These are phyloP conservation scores for Drosophila funebris DNA, from an alignment of 1,140 invertebrate species.

Conservation along the genomic window DNA sequence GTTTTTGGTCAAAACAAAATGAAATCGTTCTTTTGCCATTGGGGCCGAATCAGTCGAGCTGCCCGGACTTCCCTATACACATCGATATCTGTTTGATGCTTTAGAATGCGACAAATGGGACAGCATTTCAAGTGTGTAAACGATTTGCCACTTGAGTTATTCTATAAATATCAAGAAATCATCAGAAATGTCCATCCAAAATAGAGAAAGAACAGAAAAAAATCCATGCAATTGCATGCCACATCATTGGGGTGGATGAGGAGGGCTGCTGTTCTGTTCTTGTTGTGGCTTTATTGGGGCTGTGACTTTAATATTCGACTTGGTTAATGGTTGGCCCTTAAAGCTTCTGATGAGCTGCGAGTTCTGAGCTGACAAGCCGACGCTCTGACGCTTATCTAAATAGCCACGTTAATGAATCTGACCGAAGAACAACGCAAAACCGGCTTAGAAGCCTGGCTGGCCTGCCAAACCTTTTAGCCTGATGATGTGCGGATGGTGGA, in stretches of 20 bases:
- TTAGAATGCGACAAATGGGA: conserved; percentile 69
- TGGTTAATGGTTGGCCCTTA: conserved; percentile 33
- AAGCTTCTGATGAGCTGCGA: conserved; percentile 21
- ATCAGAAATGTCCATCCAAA: conserved; percentile 51
- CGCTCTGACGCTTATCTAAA: conserved; percentile 73
- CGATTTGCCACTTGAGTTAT: conserved; percentile 83
- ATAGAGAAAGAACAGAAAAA: neutral
- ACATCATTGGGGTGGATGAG: neutral
- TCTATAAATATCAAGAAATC: conserved; percentile 79
- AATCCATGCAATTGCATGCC: conserved; percentile 26
- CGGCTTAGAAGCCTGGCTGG: conserved; percentile 50
- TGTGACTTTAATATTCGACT: conserved; percentile 62
- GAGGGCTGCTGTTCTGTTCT: no score
- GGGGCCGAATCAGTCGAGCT: neutral
- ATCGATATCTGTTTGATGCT: conserved; percentile 47
- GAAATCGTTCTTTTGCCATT: conserved; percentile 65
- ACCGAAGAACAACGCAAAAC: conserved; percentile 69
- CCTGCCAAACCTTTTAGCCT: conserved; percentile 67
- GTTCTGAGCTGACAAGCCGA: conserved; percentile 1
- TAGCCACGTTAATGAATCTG: conserved; percentile 81
- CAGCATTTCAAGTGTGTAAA: conserved; percentile 80
- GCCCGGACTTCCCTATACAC: neutral
- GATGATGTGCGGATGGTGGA: conserved; percentile 15
- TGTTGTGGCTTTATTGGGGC: conserved; percentile 27
- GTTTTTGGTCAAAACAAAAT: conserved; percentile 61